Evolutionary conservation across 2,113 vertebrate species (phyloP).

Genomic region (Theropithecus gelada): DNA sequence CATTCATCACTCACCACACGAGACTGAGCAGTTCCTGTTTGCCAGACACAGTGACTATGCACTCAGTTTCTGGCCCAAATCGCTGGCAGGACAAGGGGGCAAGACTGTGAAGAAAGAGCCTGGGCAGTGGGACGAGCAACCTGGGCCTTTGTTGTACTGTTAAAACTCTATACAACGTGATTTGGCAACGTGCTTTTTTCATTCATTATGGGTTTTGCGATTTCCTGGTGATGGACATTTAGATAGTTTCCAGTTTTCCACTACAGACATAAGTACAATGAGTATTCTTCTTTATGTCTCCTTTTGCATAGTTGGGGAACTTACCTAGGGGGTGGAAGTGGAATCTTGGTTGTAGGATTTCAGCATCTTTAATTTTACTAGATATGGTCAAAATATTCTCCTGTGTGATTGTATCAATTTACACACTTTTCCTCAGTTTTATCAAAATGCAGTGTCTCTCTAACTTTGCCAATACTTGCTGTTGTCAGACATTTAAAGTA

Average conservation of each 20-base stretch:
- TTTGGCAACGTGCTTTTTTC: neutral
- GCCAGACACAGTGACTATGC: neutral
- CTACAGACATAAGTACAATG: neutral
- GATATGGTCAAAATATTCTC: neutral
- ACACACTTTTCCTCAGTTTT: neutral
- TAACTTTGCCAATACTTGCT: neutral
- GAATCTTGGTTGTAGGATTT: neutral
- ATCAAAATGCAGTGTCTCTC: neutral
- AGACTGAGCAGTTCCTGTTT: neutral
- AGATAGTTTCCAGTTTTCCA: neutral
- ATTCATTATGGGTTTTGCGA: neutral
- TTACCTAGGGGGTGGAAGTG: neutral
- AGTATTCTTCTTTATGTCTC: neutral
- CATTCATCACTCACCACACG: too few species aligned
- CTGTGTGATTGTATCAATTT: neutral
- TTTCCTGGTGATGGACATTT: neutral
- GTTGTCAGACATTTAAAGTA: neutral
- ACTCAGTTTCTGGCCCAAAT: neutral
- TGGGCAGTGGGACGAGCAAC: neutral
- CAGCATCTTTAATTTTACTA: neutral
- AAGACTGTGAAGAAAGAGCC: neutral
- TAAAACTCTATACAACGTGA: neutral
- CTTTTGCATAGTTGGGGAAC: neutral
- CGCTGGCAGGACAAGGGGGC: neutral
- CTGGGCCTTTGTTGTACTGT: neutral